Evolutionary conservation across 2,888 invertebrate species (phyloP), one percentile per base, ranked within the genome.

Genomic region (Drosophila villosipedis): DNA sequence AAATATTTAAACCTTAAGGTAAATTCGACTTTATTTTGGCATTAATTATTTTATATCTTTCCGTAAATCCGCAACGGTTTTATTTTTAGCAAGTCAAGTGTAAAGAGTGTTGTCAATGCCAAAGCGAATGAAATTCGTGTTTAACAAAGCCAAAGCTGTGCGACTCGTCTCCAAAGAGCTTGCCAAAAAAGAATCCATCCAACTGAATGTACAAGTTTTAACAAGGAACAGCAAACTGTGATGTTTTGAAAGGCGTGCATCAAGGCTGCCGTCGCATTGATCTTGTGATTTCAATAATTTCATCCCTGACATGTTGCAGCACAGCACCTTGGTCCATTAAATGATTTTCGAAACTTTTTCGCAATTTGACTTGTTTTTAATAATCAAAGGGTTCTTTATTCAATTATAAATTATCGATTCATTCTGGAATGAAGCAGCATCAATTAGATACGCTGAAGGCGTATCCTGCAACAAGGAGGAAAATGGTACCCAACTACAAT

Each of bases 61-160:
- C 35, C 35, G 35, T 37, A 12, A n/a, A 50, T 25, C 16, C 22
- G 9, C 0, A 10, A n/a, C 3, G 12, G 28, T n/a, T 52, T 30
- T 25, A 14, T 25, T 33, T 25, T 33, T 33, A 47, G 31, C 25
- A 16, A 52, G 30, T 30, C 54, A 59, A 58, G 53, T 67, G 54
- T 58, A 25, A 25, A 22, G 28, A 49, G 57, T 82, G 73, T 64
- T 70, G 84, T 73, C 22, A 77, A 81, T 70, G 74, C 70, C 60
- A 70, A 54, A 77, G 83, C 76, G 49, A 82, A 53, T 89, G 74
- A 57, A 80, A 82, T 72, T 67, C 89, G 0, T 92, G 91, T 71
- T 87, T 88, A 14, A 91, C 88, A 66, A 80, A 90, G 43, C 76
- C 89, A 12, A 81, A 43, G 22, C 43, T 6, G 22, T 22, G 22